A percentile compares a stretch with the other conserved stretches of the same genome.
phyloP scores from a whole-genome alignment of 2,888 invertebrate species.

The Orthosia cruda region DNA sequence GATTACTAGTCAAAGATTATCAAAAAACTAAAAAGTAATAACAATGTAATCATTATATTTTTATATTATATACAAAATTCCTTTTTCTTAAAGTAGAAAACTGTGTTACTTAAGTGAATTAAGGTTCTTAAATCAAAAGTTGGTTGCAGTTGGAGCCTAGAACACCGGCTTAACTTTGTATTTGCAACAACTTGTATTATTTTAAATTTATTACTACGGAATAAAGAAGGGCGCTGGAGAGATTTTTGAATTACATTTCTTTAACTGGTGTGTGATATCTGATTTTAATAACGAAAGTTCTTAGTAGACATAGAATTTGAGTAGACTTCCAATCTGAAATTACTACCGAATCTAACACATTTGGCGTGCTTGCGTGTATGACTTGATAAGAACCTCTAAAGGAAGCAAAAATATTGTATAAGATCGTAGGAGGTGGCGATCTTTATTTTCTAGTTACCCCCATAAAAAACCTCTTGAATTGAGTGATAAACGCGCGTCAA shows the following conservation, averaged over 20 bases:
- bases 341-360: background rate
- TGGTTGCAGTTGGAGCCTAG: constrained; percentile 49
- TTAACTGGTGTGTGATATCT: constrained; percentile 25
- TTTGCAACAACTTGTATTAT: constrained; percentile 60
- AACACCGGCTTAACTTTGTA: constrained; percentile 42
- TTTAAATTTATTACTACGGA: constrained; percentile 40
- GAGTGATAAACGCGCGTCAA: too few relatives aligned
- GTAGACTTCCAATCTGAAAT: background rate
- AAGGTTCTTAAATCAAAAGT: constrained; percentile 64
- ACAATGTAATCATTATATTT: too few relatives aligned
- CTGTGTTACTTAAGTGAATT: constrained; percentile 53
- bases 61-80: constrained; percentile 28
- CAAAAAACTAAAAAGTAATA: background rate
- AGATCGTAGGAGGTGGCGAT: too few relatives aligned
- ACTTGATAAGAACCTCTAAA: too few relatives aligned
- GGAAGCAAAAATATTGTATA: too few relatives aligned
- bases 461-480: too few relatives aligned
- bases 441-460: too few relatives aligned
- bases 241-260: constrained; percentile 29
- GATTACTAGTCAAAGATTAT: background rate
- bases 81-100: constrained; percentile 50
- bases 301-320: background rate
- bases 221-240: constrained; percentile 10
- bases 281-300: constrained; percentile 19
- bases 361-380: too few relatives aligned